These are phyloP conservation scores for Paramisgurnus dabryanus DNA, from an alignment of 2,113 vertebrate genomes.

Conservation along the genomic window DNA sequence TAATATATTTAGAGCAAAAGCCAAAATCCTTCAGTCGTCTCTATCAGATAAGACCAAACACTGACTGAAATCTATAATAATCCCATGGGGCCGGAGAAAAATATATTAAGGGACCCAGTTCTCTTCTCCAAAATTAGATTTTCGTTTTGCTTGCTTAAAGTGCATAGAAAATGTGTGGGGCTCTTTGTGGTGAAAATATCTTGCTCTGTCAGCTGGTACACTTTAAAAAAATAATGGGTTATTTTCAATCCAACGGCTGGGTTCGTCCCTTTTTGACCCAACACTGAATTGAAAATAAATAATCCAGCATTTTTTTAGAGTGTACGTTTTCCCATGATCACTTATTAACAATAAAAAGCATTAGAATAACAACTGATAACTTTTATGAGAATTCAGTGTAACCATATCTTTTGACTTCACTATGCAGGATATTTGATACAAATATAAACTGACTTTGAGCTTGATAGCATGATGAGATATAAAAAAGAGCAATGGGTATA, in stretches of 20 bases:
- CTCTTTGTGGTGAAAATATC: conserved; percentile 8
- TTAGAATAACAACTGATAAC: neutral
- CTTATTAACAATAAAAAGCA: too few relatives aligned
- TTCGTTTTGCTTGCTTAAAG: conserved; percentile 36
- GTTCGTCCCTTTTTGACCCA: too few relatives aligned
- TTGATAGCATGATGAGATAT: too few relatives aligned
- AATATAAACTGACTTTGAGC: too few relatives aligned
- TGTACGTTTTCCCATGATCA: too few relatives aligned
- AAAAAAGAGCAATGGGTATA: too few relatives aligned
- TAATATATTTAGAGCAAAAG: conserved; percentile 23
- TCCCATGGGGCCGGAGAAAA: conserved; percentile 27
- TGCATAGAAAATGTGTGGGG: conserved; percentile 44
- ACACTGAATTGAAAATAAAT: too few relatives aligned
- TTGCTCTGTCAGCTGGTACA: conserved; percentile 27
- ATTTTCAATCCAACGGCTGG: too few relatives aligned
- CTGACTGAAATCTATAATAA: conserved; percentile 12
- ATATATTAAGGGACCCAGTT: conserved; percentile 28
- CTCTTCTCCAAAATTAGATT: conserved; percentile 38
- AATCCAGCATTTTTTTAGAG: too few relatives aligned
- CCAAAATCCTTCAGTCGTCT: conserved; percentile 41
- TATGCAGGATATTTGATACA: too few relatives aligned
- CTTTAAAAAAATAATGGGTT: too few relatives aligned
- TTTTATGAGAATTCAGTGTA: neutral
- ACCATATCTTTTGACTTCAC: too few relatives aligned
- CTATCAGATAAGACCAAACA: conserved; percentile 38